A percentile compares a stretch with the other conserved stretches of the same genome.
Conservation (phyloP, 2,113 vertebrate genomes). For the Ctenodactylus gundi region DNA sequence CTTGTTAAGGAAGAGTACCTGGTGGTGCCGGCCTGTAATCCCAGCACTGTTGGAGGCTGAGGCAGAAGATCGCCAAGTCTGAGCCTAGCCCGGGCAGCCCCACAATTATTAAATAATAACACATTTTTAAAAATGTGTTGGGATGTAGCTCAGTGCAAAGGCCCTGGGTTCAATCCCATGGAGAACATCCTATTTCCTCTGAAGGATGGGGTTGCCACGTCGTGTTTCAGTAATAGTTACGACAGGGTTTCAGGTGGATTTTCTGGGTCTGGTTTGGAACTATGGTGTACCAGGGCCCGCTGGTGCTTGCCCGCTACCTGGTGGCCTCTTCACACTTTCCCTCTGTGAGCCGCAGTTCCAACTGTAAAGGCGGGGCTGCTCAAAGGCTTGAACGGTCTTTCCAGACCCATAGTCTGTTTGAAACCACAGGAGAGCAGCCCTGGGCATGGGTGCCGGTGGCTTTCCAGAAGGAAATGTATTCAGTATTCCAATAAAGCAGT, state of each 20-base stretch:
- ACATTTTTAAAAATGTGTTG: too few species aligned
- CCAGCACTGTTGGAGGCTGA: too few species aligned
- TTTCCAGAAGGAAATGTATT: neutral
- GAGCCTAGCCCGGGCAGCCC: too few species aligned
- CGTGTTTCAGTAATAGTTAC: neutral
- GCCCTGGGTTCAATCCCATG: too few species aligned
- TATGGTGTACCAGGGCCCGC: too few species aligned
- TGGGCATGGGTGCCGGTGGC: neutral
- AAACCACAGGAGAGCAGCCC: neutral
- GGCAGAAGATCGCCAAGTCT: too few species aligned
- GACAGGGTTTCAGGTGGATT: conserved; percentile 23
- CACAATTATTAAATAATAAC: too few species aligned
- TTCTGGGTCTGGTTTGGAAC: neutral
- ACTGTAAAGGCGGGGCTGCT: neutral
- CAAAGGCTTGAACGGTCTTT: neutral
- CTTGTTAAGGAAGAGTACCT: neutral
- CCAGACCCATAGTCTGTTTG: too few species aligned
- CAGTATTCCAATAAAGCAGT: neutral
- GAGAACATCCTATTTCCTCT: neutral
- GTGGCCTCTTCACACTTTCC: neutral
- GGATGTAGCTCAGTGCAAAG: too few species aligned
- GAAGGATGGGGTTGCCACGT: neutral
- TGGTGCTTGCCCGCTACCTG: neutral
- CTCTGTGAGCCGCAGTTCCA: neutral
- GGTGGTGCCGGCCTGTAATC: neutral